A percentile compares a stretch with the other conserved stretches of the same genome.
phyloP scores from a whole-genome alignment of 2,797 vertebrate genomes.

The Eleutherodactylus coqui region DNA sequence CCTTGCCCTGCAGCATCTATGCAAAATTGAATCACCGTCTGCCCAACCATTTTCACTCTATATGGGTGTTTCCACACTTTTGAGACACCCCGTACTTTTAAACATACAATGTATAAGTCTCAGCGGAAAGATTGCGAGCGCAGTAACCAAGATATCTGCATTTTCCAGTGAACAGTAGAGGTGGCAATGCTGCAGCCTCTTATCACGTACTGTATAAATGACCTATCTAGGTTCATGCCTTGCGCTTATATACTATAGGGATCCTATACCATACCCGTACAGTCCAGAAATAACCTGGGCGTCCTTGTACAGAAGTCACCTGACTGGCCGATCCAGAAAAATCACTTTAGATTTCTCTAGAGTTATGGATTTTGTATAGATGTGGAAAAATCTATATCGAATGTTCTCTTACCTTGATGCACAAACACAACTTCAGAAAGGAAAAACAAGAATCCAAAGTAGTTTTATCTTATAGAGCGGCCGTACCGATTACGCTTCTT shows the following conservation, averaged over 20 bases:
- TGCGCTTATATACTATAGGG: background rate
- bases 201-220: background rate
- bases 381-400: slow-evolving; percentile 20
- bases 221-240: background rate
- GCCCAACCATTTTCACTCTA: too few species aligned
- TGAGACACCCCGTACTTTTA: too few species aligned
- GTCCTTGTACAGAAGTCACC: slow-evolving; percentile 22
- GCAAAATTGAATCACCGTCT: too few species aligned
- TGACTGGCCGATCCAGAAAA: background rate
- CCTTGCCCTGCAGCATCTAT: too few species aligned
- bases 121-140: background rate
- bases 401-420: background rate
- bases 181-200: background rate
- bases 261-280: background rate
- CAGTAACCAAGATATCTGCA: background rate
- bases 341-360: slow-evolving; percentile 21
- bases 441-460: background rate
- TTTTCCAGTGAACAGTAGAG: background rate
- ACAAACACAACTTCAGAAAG: background rate
- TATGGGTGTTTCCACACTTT: too few species aligned
- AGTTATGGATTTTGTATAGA: slow-evolving; percentile 29
- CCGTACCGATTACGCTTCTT: background rate
- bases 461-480: background rate
- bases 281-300: background rate
- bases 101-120: background rate